phyloP scores from a whole-genome alignment of 2,888 invertebrate species.

The Emmelina monodactyla region DNA sequence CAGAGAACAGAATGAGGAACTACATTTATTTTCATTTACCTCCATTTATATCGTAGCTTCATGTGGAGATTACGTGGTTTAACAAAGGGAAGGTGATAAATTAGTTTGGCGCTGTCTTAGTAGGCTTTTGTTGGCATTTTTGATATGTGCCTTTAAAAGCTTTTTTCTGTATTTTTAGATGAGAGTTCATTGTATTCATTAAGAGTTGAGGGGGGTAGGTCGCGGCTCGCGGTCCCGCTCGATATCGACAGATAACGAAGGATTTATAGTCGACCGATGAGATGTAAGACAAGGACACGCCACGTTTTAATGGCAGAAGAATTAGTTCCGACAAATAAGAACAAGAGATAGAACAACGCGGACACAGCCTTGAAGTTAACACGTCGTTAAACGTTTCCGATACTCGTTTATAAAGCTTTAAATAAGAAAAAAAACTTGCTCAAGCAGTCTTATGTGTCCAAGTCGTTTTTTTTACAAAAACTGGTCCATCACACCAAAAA shows the following conservation, averaged over 20 bases:
- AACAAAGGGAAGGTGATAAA: constrained; percentile 63
- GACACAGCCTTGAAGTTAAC: constrained; percentile 5
- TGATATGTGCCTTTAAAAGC: constrained; percentile 68
- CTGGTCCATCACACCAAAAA: no score
- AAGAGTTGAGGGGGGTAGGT: constrained; percentile 56
- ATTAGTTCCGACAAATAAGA: constrained; percentile 52
- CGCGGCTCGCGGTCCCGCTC: constrained; percentile 40
- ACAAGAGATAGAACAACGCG: constrained; percentile 21
- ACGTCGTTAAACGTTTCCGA: no score
- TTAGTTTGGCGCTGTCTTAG: constrained; percentile 62
- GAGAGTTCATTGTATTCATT: constrained; percentile 67
- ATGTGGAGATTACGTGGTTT: constrained; percentile 66
- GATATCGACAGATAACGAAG: constrained; percentile 59
- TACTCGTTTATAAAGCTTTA: no score
- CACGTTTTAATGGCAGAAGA: constrained; percentile 46
- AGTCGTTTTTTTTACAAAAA: no score
- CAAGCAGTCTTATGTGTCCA: no score
- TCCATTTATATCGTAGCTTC: constrained; percentile 61
- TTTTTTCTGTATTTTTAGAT: constrained; percentile 68
- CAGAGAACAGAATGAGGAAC: constrained; percentile 61
- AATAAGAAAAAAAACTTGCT: no score
- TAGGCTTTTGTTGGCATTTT: constrained; percentile 66
- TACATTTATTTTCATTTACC: constrained; percentile 66
- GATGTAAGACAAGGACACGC: constrained; percentile 47
- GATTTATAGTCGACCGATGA: constrained; percentile 58